Base-by-base conservation (phyloP, 2,113 vertebrate species). In the Chloroceryle aenea region DNA sequence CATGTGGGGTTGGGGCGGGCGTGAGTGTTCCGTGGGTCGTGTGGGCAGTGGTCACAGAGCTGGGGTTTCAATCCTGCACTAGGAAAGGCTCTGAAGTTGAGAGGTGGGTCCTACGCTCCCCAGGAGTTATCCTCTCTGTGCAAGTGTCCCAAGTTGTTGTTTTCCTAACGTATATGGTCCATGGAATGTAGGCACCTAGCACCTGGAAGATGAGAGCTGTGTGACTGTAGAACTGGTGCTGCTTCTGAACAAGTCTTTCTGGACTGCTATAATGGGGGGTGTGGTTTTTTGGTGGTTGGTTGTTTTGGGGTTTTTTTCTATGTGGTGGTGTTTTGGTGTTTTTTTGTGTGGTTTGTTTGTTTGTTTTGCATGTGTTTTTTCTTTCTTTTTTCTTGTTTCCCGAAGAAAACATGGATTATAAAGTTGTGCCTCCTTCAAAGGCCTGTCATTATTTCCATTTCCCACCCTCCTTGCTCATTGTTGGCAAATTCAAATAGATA, bases 1-100 rank as follows among this genome's bases (percentile, higher is more conserved):
- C 17, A 12, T 0, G 2, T 0, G 2, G 20, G 6, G 1, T 17
- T 59, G 42, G 17, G 14, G 5, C 52, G 75, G 6, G 4, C 17
- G 7, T 48, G 25, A 11, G 21, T 0, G 0, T 40, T 81, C 32
- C 12, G 45, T 40, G 42, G 12, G 12, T 73, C 32, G 3, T 0
- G 0, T 50, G 7, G 29, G 43, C 34, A 29, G 22, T 36, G 17
- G 8, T 30, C 29, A 20, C 55, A 50, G 50, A 36, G 12, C 56
- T 85, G 43, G 10, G 17, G 2, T 48, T 91, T 68, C n/a, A 34
- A 32, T 59, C 30, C 43, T 80, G 30, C 15, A 4, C 64, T 19
- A 52, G 59, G 43, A 34, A 62, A n/a, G 19, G 18, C 29, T 63
- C 30, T 55, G 38, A 62, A 1, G 2, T 20, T 40, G 23, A 18